Percentiles rank a stretch among this genome's conserved stretches.
phyloP scores from a whole-genome alignment of 2,113 vertebrate species.

The Aldabrachelys gigantea region DNA sequence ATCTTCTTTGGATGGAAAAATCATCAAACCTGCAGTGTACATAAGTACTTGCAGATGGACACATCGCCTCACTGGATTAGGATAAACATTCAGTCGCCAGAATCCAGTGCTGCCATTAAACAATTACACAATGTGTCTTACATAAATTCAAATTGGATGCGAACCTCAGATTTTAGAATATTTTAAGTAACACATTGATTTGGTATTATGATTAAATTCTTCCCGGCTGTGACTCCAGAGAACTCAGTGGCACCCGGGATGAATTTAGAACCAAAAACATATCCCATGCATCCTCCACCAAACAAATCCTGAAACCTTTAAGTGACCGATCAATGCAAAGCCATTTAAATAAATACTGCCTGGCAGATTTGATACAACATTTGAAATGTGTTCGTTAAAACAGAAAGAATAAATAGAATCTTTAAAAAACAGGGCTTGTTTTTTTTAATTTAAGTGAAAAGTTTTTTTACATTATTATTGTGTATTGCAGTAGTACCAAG shows the following conservation, averaged over 20 bases:
- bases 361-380: background rate
- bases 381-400: background rate
- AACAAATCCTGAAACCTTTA: background rate
- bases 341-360: background rate
- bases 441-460: background rate
- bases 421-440: background rate
- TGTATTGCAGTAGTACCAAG: background rate
- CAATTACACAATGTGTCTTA: accelerated
- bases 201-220: background rate
- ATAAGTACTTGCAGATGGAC: accelerated
- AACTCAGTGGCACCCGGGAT: background rate
- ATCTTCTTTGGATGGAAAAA: background rate
- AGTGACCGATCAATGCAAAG: background rate
- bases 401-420: background rate
- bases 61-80: accelerated
- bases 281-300: accelerated
- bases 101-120: accelerated
- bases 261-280: background rate
- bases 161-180: background rate
- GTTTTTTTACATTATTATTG: background rate
- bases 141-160: background rate
- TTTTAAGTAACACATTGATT: background rate
- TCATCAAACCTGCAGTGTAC: background rate
- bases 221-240: background rate
- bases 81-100: background rate